Conservation (phyloP, 2,797 vertebrate species). For the Tolypeutes matacus region DNA sequence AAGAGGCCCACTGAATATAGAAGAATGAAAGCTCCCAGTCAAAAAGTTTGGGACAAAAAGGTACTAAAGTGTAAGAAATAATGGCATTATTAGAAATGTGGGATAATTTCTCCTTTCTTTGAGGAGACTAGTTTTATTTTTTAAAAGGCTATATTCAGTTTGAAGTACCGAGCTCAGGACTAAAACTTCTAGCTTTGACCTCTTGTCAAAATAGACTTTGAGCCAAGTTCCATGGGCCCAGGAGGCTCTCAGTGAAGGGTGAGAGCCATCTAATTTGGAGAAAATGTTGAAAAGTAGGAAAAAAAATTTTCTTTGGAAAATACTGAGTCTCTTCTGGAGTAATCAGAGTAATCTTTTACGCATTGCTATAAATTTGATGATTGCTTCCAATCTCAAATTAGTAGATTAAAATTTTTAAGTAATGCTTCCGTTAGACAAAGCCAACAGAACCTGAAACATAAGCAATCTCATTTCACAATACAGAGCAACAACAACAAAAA, state of each 20-base stretch:
- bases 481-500: neutral
- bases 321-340: neutral
- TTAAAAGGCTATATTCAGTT: neutral
- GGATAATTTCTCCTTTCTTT: constrained; percentile 23
- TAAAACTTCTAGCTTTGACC: neutral
- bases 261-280: neutral
- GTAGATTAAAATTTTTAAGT: neutral
- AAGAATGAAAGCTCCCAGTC: constrained; percentile 56
- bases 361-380: neutral
- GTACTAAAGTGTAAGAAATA: constrained; percentile 19
- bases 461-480: constrained; percentile 51
- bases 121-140: constrained; percentile 44
- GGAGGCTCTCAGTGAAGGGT: neutral
- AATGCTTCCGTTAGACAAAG: constrained; percentile 33
- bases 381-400: neutral
- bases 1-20: constrained; percentile 24
- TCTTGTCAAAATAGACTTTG: neutral
- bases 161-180: neutral
- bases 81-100: constrained; percentile 38
- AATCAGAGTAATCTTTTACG: neutral
- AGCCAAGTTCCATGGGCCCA: neutral
- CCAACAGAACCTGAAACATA: neutral
- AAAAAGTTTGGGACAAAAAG: constrained; percentile 41
- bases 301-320: constrained; percentile 53
- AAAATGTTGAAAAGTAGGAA: neutral